A percentile compares a stretch with the other conserved stretches of the same genome.
These are phyloP conservation scores for Dasyprocta punctata DNA, from an alignment of 2,113 vertebrate genomes.

Conservation along the genomic window DNA sequence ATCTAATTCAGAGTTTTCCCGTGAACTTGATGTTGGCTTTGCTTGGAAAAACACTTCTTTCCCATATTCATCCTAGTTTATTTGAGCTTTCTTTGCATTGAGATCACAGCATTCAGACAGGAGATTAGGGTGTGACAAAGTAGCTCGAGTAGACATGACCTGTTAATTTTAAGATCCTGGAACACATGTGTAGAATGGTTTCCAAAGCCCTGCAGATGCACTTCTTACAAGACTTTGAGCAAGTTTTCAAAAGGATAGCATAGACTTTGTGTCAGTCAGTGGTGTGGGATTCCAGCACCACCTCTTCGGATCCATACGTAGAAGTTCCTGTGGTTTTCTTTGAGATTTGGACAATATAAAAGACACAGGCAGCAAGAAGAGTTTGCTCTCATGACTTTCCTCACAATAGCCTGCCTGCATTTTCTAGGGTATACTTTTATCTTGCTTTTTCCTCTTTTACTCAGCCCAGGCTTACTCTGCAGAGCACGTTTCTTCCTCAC, in stretches of 20 bases:
- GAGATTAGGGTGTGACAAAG: neutral
- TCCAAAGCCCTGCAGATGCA: neutral
- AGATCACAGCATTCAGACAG: neutral
- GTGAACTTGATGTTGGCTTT: neutral
- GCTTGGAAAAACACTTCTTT: neutral
- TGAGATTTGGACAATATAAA: neutral
- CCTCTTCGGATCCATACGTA: neutral
- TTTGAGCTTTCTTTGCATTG: too few relatives aligned
- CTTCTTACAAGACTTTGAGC: neutral
- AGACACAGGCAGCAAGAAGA: neutral
- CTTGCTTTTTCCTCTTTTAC: neutral
- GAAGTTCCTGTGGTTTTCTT: neutral
- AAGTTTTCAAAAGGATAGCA: neutral
- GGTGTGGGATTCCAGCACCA: neutral
- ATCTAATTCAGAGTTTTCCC: neutral
- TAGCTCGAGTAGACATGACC: neutral
- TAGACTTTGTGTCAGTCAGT: neutral
- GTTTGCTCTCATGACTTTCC: neutral
- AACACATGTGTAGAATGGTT: neutral
- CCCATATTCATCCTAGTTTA: neutral
- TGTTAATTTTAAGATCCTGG: neutral
- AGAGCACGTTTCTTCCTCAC: neutral
- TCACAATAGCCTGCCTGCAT: neutral
- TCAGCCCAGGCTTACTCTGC: neutral
- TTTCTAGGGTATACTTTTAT: neutral